A percentile compares a stretch with the other conserved stretches of the same genome.
Evolutionary conservation across 2,113 vertebrate genomes (phyloP).

Genomic region (Alligator mississippiensis): DNA sequence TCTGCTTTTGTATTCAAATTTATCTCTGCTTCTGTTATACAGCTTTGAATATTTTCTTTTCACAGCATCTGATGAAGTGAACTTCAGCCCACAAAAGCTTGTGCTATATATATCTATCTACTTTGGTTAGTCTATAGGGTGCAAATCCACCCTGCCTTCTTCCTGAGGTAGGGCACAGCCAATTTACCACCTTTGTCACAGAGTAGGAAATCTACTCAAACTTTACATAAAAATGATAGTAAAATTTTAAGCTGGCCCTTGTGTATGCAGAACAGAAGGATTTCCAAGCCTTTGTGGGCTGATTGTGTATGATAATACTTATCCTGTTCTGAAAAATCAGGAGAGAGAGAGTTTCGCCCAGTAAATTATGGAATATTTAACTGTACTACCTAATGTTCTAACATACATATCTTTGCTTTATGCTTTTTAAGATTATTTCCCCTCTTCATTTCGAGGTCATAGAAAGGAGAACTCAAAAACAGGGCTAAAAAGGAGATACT

Average conservation of each 20-base stretch:
- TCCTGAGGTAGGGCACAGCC: not conserved
- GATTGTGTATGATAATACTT: not conserved
- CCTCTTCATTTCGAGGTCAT: not conserved
- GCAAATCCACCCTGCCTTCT: not conserved
- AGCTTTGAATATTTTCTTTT: too few species aligned
- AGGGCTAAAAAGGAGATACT: fast-evolving
- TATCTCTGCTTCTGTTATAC: too few species aligned
- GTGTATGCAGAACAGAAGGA: not conserved
- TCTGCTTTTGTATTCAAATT: not conserved
- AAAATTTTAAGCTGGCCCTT: not conserved
- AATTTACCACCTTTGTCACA: not conserved
- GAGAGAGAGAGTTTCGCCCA: not conserved
- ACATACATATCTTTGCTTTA: not conserved
- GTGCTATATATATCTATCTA: too few species aligned
- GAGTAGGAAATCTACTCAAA: not conserved
- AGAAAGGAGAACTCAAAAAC: not conserved
- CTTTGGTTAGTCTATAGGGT: too few species aligned
- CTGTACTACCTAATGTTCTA: not conserved
- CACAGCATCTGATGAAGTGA: too few species aligned
- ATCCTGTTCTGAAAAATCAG: not conserved
- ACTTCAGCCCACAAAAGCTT: too few species aligned
- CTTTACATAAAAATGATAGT: not conserved
- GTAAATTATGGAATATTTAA: not conserved
- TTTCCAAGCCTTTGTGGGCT: not conserved
- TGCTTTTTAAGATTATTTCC: not conserved